Base-by-base conservation (phyloP, 1,140 invertebrate genomes). In the Meloidogyne floridensis region DNA sequence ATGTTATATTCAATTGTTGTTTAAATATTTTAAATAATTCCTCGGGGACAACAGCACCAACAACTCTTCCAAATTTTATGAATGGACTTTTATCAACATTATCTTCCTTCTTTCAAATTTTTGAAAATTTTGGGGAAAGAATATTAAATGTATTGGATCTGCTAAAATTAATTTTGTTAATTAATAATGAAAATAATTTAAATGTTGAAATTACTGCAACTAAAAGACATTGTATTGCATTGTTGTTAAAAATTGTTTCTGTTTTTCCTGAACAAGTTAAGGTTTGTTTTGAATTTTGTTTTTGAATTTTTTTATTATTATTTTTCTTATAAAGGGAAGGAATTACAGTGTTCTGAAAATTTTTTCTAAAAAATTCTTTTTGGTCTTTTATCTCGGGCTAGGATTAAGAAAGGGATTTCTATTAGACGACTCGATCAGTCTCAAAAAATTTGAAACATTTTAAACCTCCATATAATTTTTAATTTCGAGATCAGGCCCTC, bases 51-150 rank as follows among this genome's bases (percentile, higher is more conserved):
- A 32, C 32, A 2, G 2, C 32, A 1, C 1, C 54, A 15, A 11
- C n/a, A 10, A 42, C n/a, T 78, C 71, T 42, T 47, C 71, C 18
- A 69, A 78, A 4, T 8, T 69, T 79, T n/a, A 43, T 77, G 18
- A 87, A 87, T 72, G 82, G 83, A 76, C 59, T 85, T 51, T 84
- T 86, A 13, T 86, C 85, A 13, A 86, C 88, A 73, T 78, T 86
- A 5, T 87, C 86, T 32, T 56, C 86, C 3, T 87, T 87, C 7
- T 87, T 87, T 42, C 75, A 73, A 43, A 56, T 87, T 51, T 77
- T 86, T 73, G 81, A 86, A 53, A 56, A 72, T 10, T 73, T 72
- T 59, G 47, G 84, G 18, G 82, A 89, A 53, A 59, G 85, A 18
- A 81, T 87, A 42, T 78, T 80, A 3, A 15, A 47, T 11, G 65